phyloP scores from a whole-genome alignment of 2,797 vertebrate species.

The Karalla daura region DNA sequence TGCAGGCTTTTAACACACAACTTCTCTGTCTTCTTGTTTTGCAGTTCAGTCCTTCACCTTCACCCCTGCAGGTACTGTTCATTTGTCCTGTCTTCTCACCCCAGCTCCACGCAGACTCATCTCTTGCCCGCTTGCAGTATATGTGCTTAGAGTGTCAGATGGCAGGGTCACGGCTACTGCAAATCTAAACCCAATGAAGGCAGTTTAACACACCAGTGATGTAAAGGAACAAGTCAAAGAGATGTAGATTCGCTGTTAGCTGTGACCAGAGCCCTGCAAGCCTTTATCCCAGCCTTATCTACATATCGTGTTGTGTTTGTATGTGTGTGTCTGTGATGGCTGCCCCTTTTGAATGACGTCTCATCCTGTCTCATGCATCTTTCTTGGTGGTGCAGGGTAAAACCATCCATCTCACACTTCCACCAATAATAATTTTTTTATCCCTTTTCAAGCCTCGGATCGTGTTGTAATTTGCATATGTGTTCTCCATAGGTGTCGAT shows the following conservation, averaged over 20 bases:
- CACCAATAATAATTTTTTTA: conserved; percentile 35
- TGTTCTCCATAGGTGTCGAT: conserved; percentile 40
- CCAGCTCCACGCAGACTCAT: conserved; percentile 45
- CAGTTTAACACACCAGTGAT: not conserved
- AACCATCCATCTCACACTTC: conserved; percentile 21
- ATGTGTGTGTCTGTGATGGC: conserved; percentile 52
- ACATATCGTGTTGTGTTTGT: conserved; percentile 49
- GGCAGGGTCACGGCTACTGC: conserved; percentile 59
- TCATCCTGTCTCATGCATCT: conserved; percentile 38
- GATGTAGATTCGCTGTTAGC: conserved; percentile 42
- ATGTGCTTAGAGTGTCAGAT: conserved; percentile 46
- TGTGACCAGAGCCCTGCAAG: conserved; percentile 56
- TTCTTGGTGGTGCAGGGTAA: conserved; percentile 35
- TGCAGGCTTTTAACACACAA: conserved; percentile 86
- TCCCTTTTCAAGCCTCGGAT: conserved; percentile 28
- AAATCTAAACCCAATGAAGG: conserved; percentile 35
- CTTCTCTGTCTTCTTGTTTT: conserved; percentile 95
- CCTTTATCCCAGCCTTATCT: conserved; percentile 25
- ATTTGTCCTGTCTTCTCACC: conserved; percentile 86
- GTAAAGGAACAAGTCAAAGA: conserved; percentile 2
- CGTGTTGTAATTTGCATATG: conserved; percentile 20
- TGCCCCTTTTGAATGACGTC: conserved; percentile 35
- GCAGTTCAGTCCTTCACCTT: conserved; percentile 94
- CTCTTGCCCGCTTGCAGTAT: conserved; percentile 47
- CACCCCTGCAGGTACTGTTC: conserved; percentile 94